Evolutionary conservation across 2,113 vertebrate genomes (phyloP).

Genomic region (Petrocephalus zakoni): DNA sequence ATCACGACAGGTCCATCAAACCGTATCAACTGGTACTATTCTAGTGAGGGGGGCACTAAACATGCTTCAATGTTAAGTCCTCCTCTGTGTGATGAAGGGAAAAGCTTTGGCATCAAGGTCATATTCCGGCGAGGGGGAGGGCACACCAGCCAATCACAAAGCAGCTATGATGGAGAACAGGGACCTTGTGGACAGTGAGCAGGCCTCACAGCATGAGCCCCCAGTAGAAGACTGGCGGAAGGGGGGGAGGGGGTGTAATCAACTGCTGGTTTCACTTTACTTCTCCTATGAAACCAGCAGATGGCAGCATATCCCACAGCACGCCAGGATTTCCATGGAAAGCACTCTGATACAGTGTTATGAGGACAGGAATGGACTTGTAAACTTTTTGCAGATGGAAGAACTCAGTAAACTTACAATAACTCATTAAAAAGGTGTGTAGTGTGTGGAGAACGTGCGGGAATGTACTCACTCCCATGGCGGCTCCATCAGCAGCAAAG

Average conservation of each 20-base stretch:
- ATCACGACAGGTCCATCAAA: not conserved
- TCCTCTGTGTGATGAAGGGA: conserved; percentile 1
- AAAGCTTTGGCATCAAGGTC: not conserved
- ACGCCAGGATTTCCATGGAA: not conserved
- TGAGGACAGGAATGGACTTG: not conserved
- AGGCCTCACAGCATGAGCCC: not conserved
- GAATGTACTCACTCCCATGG: not conserved
- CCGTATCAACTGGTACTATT: not conserved
- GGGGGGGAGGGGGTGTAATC: not conserved
- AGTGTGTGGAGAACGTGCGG: not conserved
- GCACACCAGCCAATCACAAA: not conserved
- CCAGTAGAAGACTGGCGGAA: not conserved
- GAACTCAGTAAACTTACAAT: not conserved
- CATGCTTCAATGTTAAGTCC: not conserved
- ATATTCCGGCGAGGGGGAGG: not conserved
- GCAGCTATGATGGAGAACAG: not conserved
- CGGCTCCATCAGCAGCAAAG: not conserved
- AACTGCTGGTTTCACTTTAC: not conserved
- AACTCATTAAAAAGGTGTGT: not conserved
- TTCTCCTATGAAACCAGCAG: conserved; percentile 10
- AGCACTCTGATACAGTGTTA: not conserved
- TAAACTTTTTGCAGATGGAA: not conserved
- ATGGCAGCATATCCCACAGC: not conserved
- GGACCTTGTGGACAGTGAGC: not conserved
- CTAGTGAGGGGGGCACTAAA: not conserved